Conservation (phyloP, 2,888 invertebrate genomes). For the Sericinus montela region DNA sequence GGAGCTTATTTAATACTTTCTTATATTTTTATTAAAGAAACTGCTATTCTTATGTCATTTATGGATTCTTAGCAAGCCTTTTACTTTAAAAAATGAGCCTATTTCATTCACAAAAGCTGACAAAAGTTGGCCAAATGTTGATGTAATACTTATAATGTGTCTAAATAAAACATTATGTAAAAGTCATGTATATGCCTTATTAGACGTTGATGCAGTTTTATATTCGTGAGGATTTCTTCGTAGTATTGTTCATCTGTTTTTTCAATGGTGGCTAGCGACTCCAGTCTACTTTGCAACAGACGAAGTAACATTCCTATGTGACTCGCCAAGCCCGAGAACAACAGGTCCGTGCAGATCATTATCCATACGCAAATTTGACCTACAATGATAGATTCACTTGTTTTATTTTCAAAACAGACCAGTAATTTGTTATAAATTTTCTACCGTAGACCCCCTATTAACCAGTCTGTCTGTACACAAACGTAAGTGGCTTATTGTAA, state of each 20-base stretch:
- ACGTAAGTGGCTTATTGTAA: background rate
- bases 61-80: too few relatives aligned
- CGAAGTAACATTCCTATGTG: constrained; percentile 59
- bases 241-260: constrained; percentile 48
- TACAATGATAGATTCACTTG: constrained; percentile 23
- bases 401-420: constrained; percentile 4
- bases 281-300: constrained; percentile 52
- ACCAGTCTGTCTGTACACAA: background rate
- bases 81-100: too few relatives aligned
- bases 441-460: constrained; percentile 2
- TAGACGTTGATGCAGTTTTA: constrained; percentile 64
- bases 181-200: constrained; percentile 42
- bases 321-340: constrained; percentile 66
- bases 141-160: too few relatives aligned
- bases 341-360: constrained; percentile 61
- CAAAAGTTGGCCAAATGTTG: too few relatives aligned
- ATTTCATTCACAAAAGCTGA: too few relatives aligned
- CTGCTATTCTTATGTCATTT: too few relatives aligned
- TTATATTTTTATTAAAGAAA: too few relatives aligned
- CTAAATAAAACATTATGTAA: too few relatives aligned
- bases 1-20: too few relatives aligned
- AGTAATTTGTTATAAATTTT: constrained; percentile 16
- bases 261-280: constrained; percentile 36
- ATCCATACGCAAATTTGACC: constrained; percentile 68
- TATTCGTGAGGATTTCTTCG: constrained; percentile 48